Base-by-base conservation (phyloP, 2,797 vertebrate species). In the Clamator glandarius region DNA sequence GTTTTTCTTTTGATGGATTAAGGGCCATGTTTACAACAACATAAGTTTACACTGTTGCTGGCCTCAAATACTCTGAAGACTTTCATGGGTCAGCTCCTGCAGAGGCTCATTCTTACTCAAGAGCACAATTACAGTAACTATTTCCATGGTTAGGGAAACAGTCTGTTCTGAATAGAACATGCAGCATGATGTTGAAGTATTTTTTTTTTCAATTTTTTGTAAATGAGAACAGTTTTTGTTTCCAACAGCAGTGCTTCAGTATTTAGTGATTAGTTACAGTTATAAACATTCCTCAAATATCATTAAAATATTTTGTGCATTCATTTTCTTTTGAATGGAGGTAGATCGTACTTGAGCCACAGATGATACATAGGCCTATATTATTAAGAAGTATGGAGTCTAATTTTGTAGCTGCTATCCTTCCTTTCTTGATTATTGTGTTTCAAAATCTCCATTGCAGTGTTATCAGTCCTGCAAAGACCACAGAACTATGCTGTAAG, bases 31-130 rank as follows among this genome's bases (percentile, higher is more conserved):
- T 96, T 96, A 92, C 92, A 94, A 89, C 95, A 95, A 96, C 94
- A 94, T 81, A 93, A 96, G 93, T 95, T 96, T 96, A 96, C 93
- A 84, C 91, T 96, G 69, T 84, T 87, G 84, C 87, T 96, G 92
- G 84, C 93, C 92, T 95, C 82, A 75, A 95, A 76, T 95, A 87
- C 93, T 93, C 79, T 92, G 76, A 66, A 93, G 93, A 83, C 39
- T 35, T 94, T 92, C 66, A 54, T 94, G 93, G 93, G 92, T 95
- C 94, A 95, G 94, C 79, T 96, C 89, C 93, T 95, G 95, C 92
- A 90, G 86, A 94, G 95, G 59, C 92, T 95, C 52, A n/a, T 79
- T 93, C 92, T 82, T 94, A 79, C 90, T 93, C 83, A 76, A 84
- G 91, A 96, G 86, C 69, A 87, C 94, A 95, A 89, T 96, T 95